A percentile compares a stretch with the other conserved stretches of the same genome.
These are phyloP conservation scores for Andrena bucephala DNA, from an alignment of 2,888 invertebrate genomes.

Conservation along the genomic window DNA sequence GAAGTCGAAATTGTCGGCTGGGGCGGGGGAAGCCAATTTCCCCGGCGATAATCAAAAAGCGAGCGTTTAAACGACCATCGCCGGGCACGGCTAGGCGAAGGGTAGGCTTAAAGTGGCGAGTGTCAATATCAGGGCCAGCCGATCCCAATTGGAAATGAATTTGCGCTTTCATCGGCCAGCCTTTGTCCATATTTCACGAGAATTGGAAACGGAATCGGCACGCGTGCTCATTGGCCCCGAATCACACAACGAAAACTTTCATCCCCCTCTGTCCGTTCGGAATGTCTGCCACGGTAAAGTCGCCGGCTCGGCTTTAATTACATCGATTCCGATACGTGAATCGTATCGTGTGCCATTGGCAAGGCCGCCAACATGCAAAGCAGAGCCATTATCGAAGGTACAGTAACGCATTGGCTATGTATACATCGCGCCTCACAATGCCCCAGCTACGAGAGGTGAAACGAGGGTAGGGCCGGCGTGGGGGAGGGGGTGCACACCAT, in stretches of 20 bases:
- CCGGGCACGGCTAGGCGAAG: not conserved
- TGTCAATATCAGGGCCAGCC: constrained; percentile 5
- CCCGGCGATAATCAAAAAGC: not conserved
- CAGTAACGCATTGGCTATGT: constrained; percentile 37
- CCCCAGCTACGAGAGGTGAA: not conserved
- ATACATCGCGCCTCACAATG: constrained; percentile 44
- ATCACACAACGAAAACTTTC: constrained; percentile 9
- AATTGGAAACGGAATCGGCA: constrained; percentile 25
- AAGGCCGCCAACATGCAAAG: constrained; percentile 58
- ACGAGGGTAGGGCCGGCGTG: not conserved
- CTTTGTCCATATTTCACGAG: constrained; percentile 41
- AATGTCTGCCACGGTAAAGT: constrained; percentile 4
- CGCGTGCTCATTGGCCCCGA: not conserved
- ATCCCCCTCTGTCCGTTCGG: not conserved
- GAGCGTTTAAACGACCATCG: constrained; percentile 4
- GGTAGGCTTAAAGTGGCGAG: not conserved
- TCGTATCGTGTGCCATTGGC: constrained; percentile 61
- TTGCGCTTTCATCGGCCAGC: constrained; percentile 32
- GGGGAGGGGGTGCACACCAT: not conserved
- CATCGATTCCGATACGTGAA: constrained; percentile 63
- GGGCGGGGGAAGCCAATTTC: not conserved
- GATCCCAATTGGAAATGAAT: constrained; percentile 35
- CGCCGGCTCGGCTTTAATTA: constrained; percentile 66
- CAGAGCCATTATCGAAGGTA: constrained; percentile 57
- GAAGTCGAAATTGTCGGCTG: not conserved